Evolutionary conservation across 2,113 vertebrate species (phyloP), one percentile per base, ranked within the genome.

Genomic region (Bos taurus): DNA sequence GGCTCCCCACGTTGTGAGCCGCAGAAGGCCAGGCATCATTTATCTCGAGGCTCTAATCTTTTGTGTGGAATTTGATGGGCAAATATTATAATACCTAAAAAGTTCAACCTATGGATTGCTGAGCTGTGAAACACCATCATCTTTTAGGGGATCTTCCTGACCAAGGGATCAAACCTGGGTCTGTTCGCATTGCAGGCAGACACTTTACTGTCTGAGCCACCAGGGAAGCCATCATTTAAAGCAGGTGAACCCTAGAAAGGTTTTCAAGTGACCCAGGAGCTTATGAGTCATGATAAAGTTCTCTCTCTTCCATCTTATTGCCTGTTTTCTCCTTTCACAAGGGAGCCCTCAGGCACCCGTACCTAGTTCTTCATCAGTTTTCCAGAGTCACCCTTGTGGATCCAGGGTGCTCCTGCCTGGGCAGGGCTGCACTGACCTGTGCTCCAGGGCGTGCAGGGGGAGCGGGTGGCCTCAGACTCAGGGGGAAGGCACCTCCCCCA

Each of bases 1-100:
- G 7, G 8, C 2, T 56, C 62, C 33, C 0, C 33, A 1, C 9
- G 6, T 30, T 43, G 23, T 0, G 1, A 74, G 23, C 40, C 7
- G 6, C 15, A 3, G 30, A 12, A 56, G n/a, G 5, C 40, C 5
- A 1, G 33, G 46, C 2, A 89, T 7, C 6, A 14, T 48, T 36
- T 13, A 10, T 56, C 40, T 14, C 23, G 2, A 80, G 46, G 40
- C 12, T 40, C 50, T 40, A 23, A 36, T 36, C 59, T 94, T 28
- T 33, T 11, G 50, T 26, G 2, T 36, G 21, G 57, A n/a, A 67
- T 57, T 25, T 5, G 15, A 43, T 26, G 77, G 46, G 36, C 14
- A 56, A 74, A 60, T 23, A 50, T 5, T 13, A 56, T 1, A n/a
- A 8, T 5, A 21, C 3, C 30, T 33, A 33, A 16, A 86, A 43